phyloP scores from a whole-genome alignment of 2,113 vertebrate genomes.

The Philantomba maxwellii region DNA sequence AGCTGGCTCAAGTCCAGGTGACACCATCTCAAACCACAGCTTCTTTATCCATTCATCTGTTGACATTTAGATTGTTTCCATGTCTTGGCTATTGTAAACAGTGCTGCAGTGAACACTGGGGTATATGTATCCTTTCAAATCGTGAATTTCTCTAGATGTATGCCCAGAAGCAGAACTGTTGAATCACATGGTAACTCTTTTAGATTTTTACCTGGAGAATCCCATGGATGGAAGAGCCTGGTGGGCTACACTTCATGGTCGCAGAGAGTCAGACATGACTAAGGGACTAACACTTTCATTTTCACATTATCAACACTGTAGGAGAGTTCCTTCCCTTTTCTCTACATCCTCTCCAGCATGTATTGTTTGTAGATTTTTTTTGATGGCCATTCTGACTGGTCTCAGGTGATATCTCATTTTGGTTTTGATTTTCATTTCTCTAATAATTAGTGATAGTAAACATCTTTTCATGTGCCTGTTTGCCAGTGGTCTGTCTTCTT shows the following conservation, averaged over 20 bases:
- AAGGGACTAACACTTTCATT: not conserved
- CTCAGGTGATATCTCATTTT: not conserved
- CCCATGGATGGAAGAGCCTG: not conserved
- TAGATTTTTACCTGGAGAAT: not conserved
- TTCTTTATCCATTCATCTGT: not conserved
- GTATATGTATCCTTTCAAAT: not conserved
- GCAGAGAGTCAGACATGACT: not conserved
- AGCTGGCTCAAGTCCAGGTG: not conserved
- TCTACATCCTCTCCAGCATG: not conserved
- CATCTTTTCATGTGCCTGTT: not conserved
- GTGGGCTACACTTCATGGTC: not conserved
- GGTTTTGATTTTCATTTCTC: not conserved
- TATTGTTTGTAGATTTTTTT: not conserved
- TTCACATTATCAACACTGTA: not conserved
- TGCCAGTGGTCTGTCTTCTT: not conserved
- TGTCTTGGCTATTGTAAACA: not conserved
- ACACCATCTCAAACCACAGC: not conserved
- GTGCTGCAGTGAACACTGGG: not conserved
- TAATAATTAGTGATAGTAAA: not conserved
- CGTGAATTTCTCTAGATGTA: not conserved
- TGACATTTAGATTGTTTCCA: not conserved
- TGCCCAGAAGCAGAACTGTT: not conserved
- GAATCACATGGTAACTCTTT: not conserved
- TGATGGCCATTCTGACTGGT: not conserved
- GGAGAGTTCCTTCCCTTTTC: not conserved